Evolutionary conservation across 1,140 invertebrate species (phyloP).

Genomic region (Neodiprion lecontei): DNA sequence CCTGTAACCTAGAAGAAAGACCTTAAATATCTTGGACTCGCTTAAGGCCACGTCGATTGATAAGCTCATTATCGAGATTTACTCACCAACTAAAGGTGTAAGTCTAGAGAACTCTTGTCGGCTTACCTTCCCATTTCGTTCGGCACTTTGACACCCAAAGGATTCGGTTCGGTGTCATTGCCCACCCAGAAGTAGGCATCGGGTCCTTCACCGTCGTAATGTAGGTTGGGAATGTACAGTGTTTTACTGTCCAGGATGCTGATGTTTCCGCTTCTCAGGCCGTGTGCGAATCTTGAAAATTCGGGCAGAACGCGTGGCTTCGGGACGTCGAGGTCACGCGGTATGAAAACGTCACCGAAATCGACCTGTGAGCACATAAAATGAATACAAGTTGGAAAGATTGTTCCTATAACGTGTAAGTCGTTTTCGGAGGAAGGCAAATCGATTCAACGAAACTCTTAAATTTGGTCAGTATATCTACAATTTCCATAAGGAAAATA

Average conservation of each 20-base stretch:
- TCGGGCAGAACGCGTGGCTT: conserved; percentile 79
- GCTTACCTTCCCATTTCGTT: conserved; percentile 80
- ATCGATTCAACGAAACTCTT: not conserved
- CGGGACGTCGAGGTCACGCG: conserved; percentile 75
- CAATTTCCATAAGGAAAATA: too few species aligned
- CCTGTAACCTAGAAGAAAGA: too few species aligned
- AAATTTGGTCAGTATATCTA: not conserved
- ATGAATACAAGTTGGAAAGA: not conserved
- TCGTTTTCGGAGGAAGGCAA: not conserved
- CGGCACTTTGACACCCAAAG: conserved; percentile 86
- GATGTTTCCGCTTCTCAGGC: conserved; percentile 87
- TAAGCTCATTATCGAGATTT: too few species aligned
- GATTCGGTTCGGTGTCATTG: conserved; percentile 79
- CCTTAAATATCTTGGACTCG: too few species aligned
- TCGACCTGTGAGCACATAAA: conserved; percentile 70
- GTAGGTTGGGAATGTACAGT: conserved; percentile 90
- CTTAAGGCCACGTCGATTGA: too few species aligned
- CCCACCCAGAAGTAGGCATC: conserved; percentile 95
- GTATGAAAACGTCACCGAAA: conserved; percentile 85
- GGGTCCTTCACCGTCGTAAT: conserved; percentile 88
- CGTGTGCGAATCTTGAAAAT: conserved; percentile 85
- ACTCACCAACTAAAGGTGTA: too few species aligned
- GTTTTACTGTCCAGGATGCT: conserved; percentile 91
- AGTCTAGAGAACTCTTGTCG: not conserved
- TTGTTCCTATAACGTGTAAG: not conserved